Evolutionary conservation across 2,113 vertebrate species (phyloP).

Genomic region (Xyliphius kryptos): DNA sequence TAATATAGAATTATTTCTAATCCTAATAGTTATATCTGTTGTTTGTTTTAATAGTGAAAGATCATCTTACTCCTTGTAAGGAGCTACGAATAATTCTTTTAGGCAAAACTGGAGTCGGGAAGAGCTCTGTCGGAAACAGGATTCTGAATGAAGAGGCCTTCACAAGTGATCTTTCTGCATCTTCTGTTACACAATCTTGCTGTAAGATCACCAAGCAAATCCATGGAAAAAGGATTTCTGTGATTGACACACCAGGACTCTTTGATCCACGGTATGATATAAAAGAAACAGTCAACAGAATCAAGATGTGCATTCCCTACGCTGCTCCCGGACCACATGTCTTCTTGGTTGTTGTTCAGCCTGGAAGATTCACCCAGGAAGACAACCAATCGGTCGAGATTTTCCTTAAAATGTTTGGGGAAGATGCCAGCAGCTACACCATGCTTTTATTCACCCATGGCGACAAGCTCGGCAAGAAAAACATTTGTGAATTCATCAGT

Average conservation of each 20-base stretch:
- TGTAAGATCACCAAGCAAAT: slow-evolving; percentile 11
- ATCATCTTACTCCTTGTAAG: neutral
- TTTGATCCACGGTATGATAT: slow-evolving; percentile 8
- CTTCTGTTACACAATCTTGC: slow-evolving; percentile 15
- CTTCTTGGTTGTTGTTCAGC: slow-evolving; percentile 35
- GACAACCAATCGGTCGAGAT: slow-evolving; percentile 31
- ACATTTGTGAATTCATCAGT: slow-evolving; percentile 20
- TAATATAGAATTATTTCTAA: no score
- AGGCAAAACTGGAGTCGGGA: slow-evolving; percentile 37
- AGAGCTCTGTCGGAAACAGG: slow-evolving; percentile 37
- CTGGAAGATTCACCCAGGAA: slow-evolving; percentile 38
- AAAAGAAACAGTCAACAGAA: slow-evolving; percentile 18
- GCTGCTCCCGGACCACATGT: slow-evolving; percentile 38
- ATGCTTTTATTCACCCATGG: slow-evolving; percentile 40
- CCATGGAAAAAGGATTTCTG: slow-evolving; percentile 6
- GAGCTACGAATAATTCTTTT: slow-evolving; percentile 29
- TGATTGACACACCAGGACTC: slow-evolving; percentile 42
- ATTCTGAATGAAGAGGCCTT: slow-evolving; percentile 21
- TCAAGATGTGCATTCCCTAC: slow-evolving; percentile 23
- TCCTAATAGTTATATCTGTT: neutral
- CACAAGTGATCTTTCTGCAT: neutral
- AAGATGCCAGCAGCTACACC: slow-evolving; percentile 14
- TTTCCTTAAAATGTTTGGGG: slow-evolving; percentile 34
- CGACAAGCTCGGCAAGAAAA: slow-evolving; percentile 17
- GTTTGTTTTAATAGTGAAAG: slow-evolving; percentile 17